phyloP scores from a whole-genome alignment of 2,113 vertebrate genomes.

The Salminus brasiliensis region DNA sequence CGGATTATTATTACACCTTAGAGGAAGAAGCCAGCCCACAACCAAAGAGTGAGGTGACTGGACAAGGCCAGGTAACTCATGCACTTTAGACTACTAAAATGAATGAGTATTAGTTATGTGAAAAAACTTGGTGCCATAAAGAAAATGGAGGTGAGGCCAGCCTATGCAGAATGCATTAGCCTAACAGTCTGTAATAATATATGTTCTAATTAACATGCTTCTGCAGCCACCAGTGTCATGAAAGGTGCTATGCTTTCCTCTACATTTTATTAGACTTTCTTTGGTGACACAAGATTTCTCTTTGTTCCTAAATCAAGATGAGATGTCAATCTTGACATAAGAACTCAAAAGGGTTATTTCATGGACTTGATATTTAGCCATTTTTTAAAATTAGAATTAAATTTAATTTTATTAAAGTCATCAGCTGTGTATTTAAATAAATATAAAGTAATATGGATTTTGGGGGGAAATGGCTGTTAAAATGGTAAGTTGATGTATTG shows the following conservation, averaged over 20 bases:
- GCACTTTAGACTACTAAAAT: slow-evolving; percentile 5
- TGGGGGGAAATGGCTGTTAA: neutral
- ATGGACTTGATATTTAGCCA: too few species aligned
- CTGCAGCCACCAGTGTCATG: slow-evolving; percentile 46
- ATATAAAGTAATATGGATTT: neutral
- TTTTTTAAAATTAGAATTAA: neutral
- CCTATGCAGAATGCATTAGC: slow-evolving; percentile 42
- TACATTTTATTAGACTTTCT: slow-evolving; percentile 58
- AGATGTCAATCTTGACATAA: slow-evolving; percentile 53
- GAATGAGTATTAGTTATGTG: neutral
- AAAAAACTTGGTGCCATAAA: neutral
- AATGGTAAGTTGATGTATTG: slow-evolving; percentile 18
- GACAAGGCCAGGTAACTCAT: slow-evolving; percentile 72
- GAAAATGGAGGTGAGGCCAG: slow-evolving; percentile 74
- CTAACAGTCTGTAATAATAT: neutral
- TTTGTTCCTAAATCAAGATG: slow-evolving; percentile 17
- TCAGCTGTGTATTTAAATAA: slow-evolving; percentile 8
- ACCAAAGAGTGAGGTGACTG: slow-evolving; percentile 74
- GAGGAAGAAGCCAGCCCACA: slow-evolving; percentile 68
- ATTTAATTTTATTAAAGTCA: neutral
- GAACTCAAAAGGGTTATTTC: slow-evolving; percentile 59
- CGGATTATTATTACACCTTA: slow-evolving; percentile 75
- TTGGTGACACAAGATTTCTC: slow-evolving; percentile 51
- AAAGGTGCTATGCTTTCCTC: slow-evolving; percentile 48
- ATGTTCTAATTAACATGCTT: slow-evolving; percentile 51